phyloP scores from a whole-genome alignment of 2,888 invertebrate genomes.

The Gortyna flavago region DNA sequence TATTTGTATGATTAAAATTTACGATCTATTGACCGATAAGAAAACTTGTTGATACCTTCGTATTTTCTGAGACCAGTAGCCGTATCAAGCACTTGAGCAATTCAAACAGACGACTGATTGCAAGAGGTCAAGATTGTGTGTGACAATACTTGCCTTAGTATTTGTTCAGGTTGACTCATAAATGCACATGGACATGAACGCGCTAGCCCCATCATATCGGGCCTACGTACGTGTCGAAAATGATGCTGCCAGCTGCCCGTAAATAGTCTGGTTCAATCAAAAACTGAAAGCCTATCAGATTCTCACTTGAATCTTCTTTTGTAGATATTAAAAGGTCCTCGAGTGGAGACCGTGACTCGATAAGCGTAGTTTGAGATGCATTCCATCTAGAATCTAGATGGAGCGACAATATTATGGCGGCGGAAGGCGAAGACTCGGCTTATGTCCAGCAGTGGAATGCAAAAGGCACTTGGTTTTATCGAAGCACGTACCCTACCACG shows the following conservation, averaged over 20 bases:
- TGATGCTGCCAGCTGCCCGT: background rate
- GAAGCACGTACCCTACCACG: background rate
- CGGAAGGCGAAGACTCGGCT: background rate
- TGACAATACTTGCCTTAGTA: background rate
- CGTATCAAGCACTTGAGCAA: slow-evolving; percentile 14
- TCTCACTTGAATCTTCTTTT: background rate
- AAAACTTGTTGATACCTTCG: slow-evolving; percentile 19
- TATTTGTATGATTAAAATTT: slow-evolving; percentile 14
- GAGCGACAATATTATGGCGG: background rate
- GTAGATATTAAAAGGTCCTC: background rate
- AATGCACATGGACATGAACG: background rate
- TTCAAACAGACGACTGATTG: slow-evolving; percentile 26
- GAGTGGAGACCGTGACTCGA: too few species aligned
- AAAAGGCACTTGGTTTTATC: background rate
- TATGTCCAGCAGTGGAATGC: too few species aligned
- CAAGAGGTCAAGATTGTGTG: slow-evolving; percentile 26
- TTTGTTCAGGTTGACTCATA: slow-evolving; percentile 19
- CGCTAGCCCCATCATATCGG: background rate
- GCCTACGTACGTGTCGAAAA: background rate
- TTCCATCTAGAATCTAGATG: background rate
- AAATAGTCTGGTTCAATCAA: background rate
- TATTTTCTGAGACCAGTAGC: slow-evolving; percentile 29
- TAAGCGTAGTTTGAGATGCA: too few species aligned
- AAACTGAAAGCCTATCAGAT: background rate
- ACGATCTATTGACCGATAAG: slow-evolving; percentile 31